A percentile compares a stretch with the other conserved stretches of the same genome.
These are phyloP conservation scores for Erythrolamprus reginae DNA, from an alignment of 2,113 vertebrate genomes.

Conservation along the genomic window DNA sequence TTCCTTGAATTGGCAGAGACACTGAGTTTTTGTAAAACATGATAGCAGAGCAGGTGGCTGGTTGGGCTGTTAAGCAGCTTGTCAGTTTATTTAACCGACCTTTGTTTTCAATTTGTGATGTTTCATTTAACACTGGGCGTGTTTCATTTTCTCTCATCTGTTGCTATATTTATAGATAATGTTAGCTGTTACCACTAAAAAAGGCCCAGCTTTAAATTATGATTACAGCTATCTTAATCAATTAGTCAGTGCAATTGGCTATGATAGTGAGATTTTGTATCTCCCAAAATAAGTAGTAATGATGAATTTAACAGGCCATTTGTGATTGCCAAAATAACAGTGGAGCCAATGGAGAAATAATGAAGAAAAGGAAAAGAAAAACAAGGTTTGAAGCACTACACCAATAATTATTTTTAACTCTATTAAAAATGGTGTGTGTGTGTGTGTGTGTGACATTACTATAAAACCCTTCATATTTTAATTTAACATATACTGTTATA, in stretches of 20 bases:
- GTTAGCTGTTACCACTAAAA: neutral
- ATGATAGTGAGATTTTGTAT: neutral
- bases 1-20: neutral
- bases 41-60: neutral
- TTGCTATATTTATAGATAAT: neutral
- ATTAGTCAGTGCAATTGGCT: neutral
- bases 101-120: constrained; percentile 4
- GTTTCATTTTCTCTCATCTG: neutral
- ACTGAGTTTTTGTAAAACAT: neutral
- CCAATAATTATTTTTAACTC: too few species aligned
- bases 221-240: neutral
- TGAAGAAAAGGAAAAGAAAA: neutral
- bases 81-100: neutral
- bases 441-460: neutral
- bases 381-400: neutral
- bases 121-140: constrained; percentile 17
- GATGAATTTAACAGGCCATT: neutral
- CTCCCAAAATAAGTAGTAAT: neutral
- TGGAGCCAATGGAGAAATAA: neutral
- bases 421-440: neutral
- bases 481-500: neutral
- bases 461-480: neutral
- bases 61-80: neutral
- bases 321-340: neutral
- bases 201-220: neutral